A percentile compares a stretch with the other conserved stretches of the same genome.
Evolutionary conservation across 2,888 invertebrate genomes (phyloP).

Genomic region (Bombyx huttoni): DNA sequence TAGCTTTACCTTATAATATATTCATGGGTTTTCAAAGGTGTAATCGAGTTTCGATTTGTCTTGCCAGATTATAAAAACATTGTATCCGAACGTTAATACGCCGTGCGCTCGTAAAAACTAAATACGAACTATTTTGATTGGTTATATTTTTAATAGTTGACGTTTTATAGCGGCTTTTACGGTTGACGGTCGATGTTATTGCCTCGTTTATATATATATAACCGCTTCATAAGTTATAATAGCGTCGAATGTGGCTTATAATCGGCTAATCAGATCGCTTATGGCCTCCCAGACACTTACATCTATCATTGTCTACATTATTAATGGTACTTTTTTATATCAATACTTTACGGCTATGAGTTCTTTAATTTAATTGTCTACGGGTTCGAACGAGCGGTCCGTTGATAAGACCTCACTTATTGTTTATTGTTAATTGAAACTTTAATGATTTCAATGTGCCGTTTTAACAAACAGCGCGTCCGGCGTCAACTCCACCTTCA

Average conservation of each 20-base stretch:
- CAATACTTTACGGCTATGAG: not conserved
- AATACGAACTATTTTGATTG: constrained; percentile 48
- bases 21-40: constrained; percentile 7
- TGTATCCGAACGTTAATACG: constrained; percentile 41
- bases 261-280: constrained; percentile 2
- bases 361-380: not conserved
- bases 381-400: not conserved
- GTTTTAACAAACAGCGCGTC: not conserved
- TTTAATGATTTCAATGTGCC: not conserved
- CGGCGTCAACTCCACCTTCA: too few relatives aligned
- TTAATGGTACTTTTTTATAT: not conserved
- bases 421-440: not conserved
- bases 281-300: not conserved
- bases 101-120: constrained; percentile 40
- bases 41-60: constrained; percentile 52
- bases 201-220: constrained; percentile 16
- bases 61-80: constrained; percentile 58
- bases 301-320: not conserved
- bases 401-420: not conserved
- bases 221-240: constrained; percentile 24
- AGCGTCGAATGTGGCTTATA: constrained; percentile 7
- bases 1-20: constrained; percentile 54
- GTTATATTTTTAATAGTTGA: constrained; percentile 36
- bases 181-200: constrained; percentile 12
- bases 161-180: constrained; percentile 30